These are phyloP conservation scores for Limnephilus rhombicus DNA, from an alignment of 2,888 invertebrate species.

Conservation along the genomic window DNA sequence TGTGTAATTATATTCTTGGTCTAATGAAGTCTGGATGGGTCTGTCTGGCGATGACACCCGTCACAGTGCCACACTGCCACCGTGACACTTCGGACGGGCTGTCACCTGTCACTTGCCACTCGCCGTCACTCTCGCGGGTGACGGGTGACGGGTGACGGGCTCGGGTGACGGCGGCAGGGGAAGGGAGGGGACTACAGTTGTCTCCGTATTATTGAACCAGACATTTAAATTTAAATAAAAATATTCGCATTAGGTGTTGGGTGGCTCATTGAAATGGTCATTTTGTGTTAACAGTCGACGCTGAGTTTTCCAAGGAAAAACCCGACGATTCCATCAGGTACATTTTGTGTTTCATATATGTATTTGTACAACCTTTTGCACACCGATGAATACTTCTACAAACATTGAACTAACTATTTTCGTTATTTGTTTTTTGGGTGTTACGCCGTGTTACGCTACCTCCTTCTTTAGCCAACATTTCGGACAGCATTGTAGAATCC, in stretches of 20 bases:
- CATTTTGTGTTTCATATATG: not conserved
- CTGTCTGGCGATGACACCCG: slow-evolving; percentile 64
- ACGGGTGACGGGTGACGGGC: slow-evolving; percentile 9
- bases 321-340: not conserved
- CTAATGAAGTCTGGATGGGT: slow-evolving; percentile 53
- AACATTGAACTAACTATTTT: not conserved
- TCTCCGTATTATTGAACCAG: slow-evolving; percentile 43
- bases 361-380: not conserved
- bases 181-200: slow-evolving; percentile 29
- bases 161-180: not conserved
- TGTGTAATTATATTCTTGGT: slow-evolving; percentile 49
- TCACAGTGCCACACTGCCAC: slow-evolving; percentile 57
- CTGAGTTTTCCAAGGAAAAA: not conserved
- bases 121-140: slow-evolving; percentile 51
- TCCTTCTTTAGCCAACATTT: too few relatives aligned
- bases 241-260: slow-evolving; percentile 3
- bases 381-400: not conserved
- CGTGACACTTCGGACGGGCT: slow-evolving; percentile 63
- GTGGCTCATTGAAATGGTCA: slow-evolving; percentile 2
- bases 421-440: too few relatives aligned
- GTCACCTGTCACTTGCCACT: slow-evolving; percentile 61
- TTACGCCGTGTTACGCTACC: too few relatives aligned
- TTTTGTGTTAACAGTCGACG: not conserved
- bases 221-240: slow-evolving; percentile 31
- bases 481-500: too few relatives aligned